phyloP scores from a whole-genome alignment of 1,140 invertebrate genomes.

The Drosophila azteca region DNA sequence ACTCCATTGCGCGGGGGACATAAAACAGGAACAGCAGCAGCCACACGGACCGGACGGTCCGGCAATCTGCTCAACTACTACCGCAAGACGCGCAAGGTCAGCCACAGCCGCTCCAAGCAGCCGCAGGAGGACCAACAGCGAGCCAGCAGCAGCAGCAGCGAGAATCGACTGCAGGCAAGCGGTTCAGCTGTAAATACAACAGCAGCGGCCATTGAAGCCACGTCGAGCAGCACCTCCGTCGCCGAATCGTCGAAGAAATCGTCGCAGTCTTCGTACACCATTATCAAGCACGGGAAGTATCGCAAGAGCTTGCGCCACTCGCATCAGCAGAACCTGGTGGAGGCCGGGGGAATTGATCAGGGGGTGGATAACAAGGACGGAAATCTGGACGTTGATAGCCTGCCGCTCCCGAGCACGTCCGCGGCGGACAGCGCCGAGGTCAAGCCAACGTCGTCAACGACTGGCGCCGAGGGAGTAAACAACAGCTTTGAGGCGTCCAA shows the following conservation, averaged over 20 bases:
- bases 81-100: constrained; percentile 79
- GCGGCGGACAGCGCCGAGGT: constrained; percentile 29
- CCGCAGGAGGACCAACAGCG: constrained; percentile 11
- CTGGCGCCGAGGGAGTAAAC: neutral
- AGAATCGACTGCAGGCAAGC: constrained; percentile 6
- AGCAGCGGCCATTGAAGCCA: constrained; percentile 7
- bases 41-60: constrained; percentile 38
- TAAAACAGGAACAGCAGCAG: constrained; percentile 20
- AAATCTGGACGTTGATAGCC: constrained; percentile 38
- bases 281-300: constrained; percentile 16
- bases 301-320: constrained; percentile 29
- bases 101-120: constrained; percentile 62
- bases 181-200: neutral
- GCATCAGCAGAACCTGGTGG: constrained; percentile 23
- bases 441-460: too few species aligned
- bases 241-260: too few species aligned
- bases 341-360: constrained; percentile 1
- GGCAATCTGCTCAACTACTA: constrained; percentile 80
- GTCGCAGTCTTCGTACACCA: too few species aligned
- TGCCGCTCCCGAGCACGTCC: constrained; percentile 25
- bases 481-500: neutral
- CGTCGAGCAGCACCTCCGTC: neutral
- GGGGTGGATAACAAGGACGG: constrained; percentile 25
- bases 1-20: constrained; percentile 50
- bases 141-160: constrained; percentile 17